Percentiles rank a stretch among this genome's conserved stretches.
These are phyloP conservation scores for Datnioides undecimradiatus DNA, from an alignment of 2,113 vertebrate genomes.

Conservation along the genomic window DNA sequence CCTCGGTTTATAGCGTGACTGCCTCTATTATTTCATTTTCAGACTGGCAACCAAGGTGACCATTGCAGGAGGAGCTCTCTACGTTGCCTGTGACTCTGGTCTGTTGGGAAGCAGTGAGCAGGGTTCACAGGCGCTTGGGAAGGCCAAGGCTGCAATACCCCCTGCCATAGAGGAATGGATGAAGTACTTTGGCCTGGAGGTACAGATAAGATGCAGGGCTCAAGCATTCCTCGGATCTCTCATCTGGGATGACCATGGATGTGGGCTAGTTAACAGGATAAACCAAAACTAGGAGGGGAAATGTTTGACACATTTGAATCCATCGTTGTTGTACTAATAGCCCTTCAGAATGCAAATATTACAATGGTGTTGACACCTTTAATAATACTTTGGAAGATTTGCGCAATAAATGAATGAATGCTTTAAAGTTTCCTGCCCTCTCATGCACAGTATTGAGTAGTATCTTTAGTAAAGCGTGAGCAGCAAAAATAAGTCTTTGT, in stretches of 20 bases:
- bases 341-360: neutral
- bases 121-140: conserved; percentile 87
- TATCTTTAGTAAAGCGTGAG: neutral
- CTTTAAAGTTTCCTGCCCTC: neutral
- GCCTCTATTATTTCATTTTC: neutral
- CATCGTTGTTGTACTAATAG: neutral
- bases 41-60: conserved; percentile 91
- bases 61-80: conserved; percentile 91
- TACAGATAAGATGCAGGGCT: conserved; percentile 59
- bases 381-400: neutral
- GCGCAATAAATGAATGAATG: neutral
- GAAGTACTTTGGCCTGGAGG: conserved; percentile 90
- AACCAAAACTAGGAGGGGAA: neutral
- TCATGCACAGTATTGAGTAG: neutral
- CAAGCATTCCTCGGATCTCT: too few species aligned
- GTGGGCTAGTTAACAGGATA: neutral
- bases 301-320: neutral
- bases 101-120: conserved; percentile 87
- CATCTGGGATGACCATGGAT: neutral
- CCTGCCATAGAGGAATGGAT: conserved; percentile 90
- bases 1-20: neutral
- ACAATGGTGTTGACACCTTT: neutral
- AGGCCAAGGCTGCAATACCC: conserved; percentile 86
- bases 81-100: conserved; percentile 89
- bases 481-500: neutral